Evolutionary conservation across 2,888 invertebrate species (phyloP).

Genomic region (Mactromeris polynyma): DNA sequence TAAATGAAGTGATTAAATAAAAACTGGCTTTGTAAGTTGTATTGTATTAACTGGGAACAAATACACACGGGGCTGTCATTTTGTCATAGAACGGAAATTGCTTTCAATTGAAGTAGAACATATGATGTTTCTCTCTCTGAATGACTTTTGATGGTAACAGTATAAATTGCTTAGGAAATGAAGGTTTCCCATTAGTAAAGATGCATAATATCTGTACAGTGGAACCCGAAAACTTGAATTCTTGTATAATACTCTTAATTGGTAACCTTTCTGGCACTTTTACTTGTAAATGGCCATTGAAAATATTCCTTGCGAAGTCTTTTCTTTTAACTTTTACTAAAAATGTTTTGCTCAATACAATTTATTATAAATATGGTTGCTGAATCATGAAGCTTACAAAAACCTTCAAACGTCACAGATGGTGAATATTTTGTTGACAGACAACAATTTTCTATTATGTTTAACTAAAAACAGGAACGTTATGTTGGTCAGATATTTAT

Average conservation of each 20-base stretch:
- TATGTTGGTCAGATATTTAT: no score
- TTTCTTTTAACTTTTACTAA: no score
- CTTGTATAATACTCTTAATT: not conserved
- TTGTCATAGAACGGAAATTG: conserved; percentile 5
- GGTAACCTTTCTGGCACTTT: no score
- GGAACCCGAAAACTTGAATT: not conserved
- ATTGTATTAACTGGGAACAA: not conserved
- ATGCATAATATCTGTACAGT: not conserved
- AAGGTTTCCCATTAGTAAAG: not conserved
- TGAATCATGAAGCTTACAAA: no score
- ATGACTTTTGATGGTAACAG: not conserved
- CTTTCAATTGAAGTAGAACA: not conserved
- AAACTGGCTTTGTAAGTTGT: not conserved
- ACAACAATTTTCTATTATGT: no score
- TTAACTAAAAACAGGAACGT: no score
- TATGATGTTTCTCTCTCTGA: not conserved
- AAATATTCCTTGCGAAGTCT: no score
- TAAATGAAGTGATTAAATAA: not conserved
- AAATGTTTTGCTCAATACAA: no score
- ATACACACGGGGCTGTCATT: not conserved
- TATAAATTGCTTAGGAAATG: not conserved
- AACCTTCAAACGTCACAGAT: no score
- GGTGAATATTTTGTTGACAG: no score
- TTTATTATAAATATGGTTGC: no score
- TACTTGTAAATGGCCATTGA: no score